Base-by-base conservation (phyloP, 2,888 invertebrate species). In the Blastobasis adustella region DNA sequence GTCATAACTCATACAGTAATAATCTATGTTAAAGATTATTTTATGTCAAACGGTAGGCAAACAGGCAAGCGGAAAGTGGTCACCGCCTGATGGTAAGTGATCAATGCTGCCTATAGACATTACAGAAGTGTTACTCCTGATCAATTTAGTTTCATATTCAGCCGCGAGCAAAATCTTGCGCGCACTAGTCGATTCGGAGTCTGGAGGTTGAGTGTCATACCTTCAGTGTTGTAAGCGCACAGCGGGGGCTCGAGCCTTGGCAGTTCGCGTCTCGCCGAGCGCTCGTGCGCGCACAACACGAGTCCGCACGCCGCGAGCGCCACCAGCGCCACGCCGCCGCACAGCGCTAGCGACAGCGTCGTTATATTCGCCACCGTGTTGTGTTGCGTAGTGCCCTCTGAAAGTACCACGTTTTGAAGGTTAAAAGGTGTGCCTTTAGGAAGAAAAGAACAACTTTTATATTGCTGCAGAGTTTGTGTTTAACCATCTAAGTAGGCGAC, bases 251-350 rank as follows among this genome's bases (percentile, higher is more conserved):
- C 79, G 4, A 64, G 49, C 3, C 23, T 23, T 23, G 37, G 50
- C 55, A 44, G 65, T 65, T 42, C 67, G 71, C 50, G 80, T 76
- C 54, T 76, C 37, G 54, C 58, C 37, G 69, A 59, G 36, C 79
- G 72, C 55, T 85, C 87, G 67, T 75, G 79, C 46, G 85, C 80
- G 63, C 82, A 87, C 69, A 88, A 75, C 67, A 86, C 86, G 2
- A 88, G 79, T 5, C 84, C 85, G 72, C 87, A 88, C 62, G 88
- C 88, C 57, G 75, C 76, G 59, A 88, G 73, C 59, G 85, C 86
- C 51, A 88, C 67, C 56, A 88, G 62, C 54, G 77, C 73, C 62
- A 88, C 88, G 59, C 86, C 87, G 50, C 87, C 86, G 67, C 79
- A 84, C 59, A 88, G 65, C 49, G 85, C 75, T 52, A 88, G 67